These are phyloP conservation scores for Hydractinia echinata DNA, from an alignment of 30 jellyfish, hydroid and myxozoan genomes.

Conservation along the genomic window DNA sequence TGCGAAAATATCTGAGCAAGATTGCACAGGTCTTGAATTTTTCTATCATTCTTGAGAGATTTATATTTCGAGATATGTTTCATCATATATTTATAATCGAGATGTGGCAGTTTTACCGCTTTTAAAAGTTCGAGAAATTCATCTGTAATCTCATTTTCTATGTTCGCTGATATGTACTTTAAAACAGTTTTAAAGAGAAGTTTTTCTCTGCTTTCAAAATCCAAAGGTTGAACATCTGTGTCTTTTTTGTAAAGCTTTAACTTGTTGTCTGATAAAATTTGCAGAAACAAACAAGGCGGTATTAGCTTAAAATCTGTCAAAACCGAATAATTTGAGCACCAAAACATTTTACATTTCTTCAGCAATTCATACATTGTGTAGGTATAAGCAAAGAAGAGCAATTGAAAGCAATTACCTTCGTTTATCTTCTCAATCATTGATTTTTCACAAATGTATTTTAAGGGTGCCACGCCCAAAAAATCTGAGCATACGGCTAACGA, in stretches of 20 bases:
- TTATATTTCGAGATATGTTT: background rate
- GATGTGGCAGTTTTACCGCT: background rate
- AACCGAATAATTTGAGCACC: background rate
- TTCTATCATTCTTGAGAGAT: background rate
- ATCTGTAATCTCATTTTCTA: background rate
- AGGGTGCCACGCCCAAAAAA: conserved; percentile 7
- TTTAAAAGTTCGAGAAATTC: conserved; percentile 12
- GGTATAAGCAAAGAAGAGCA: background rate
- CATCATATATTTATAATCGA: background rate
- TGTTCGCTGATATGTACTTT: background rate
- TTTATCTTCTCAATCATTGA: background rate
- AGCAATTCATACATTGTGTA: conserved; percentile 10
- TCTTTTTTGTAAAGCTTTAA: background rate
- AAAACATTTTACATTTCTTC: background rate
- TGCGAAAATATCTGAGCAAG: background rate
- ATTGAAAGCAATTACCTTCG: conserved; percentile 10
- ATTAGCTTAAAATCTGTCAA: background rate
- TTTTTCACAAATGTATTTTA: conserved; percentile 21
- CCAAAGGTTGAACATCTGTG: background rate
- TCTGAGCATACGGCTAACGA: conserved; percentile 9
- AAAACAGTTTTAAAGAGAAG: background rate
- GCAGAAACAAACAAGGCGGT: background rate
- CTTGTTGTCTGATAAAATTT: background rate
- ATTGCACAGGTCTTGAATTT: background rate
- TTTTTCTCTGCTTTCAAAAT: conserved; percentile 1